Base-by-base conservation (phyloP, 2,113 vertebrate genomes). In the Vireo altiloquus region DNA sequence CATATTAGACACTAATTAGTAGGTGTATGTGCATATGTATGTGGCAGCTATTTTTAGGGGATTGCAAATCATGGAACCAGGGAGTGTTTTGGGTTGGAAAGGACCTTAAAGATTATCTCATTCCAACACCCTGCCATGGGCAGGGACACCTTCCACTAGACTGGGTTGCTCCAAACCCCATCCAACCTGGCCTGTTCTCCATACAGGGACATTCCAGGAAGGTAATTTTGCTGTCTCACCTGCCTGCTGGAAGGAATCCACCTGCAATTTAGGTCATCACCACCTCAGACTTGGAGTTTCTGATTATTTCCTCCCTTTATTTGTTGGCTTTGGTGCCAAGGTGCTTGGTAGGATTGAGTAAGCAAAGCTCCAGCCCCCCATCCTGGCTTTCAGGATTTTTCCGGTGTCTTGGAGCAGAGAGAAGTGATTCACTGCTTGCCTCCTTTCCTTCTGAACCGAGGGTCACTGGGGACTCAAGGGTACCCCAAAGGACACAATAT, bases 391-490 rank as follows among this genome's bases (percentile, higher is more conserved):
- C 15, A 11, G 8, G n/a, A n/a, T 6, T 4, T 23, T 80, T 30
- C 31, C 27, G 49, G 10, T 10, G 2, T 40, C 30, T 49, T 44
- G 11, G 63, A 42, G 57, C 5, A 4, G 68, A 56, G 49, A 37
- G 37, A 56, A 24, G 30, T 37, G 9, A 2, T 35, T 44, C 14
- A 5, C 6, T 50, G 52, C 71, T 53, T 30, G 5, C 35, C 49
- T 47, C 46, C 42, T 66, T 54, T n/a, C 13, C 15, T 28, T 44
- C 24, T 35, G 35, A 61, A 14, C 19, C 49, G 50, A 15, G 16
- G 3, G 10, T 27, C 31, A 1, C 42, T 37, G n/a, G 17, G 30
- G 4, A 2, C 21, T 46, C 2, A 0, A 6, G 13, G 19, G 10
- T 28, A 31, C 18, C 23, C 19, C 23, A 6, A 3, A 24, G 33